Evolutionary conservation across 2,797 vertebrate genomes (phyloP).

Genomic region (Pseudotriccus pelzelni): DNA sequence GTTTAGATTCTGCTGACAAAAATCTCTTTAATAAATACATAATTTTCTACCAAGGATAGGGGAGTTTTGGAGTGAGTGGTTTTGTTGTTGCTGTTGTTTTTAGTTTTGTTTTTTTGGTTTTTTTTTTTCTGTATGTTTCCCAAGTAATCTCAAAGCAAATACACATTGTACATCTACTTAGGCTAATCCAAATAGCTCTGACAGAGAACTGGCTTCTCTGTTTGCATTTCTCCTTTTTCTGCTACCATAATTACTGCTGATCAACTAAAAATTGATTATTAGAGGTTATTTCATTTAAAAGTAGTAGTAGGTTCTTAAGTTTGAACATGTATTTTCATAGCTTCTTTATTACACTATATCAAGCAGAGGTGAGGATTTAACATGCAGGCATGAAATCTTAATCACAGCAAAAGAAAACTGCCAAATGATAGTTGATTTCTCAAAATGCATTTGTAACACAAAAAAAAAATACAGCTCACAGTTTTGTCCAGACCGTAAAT

Average conservation of each 20-base stretch:
- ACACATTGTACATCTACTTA: not conserved
- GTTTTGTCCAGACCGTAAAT: not conserved
- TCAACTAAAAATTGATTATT: not conserved
- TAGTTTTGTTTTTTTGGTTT: not conserved
- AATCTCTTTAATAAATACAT: not conserved
- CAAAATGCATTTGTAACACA: not conserved
- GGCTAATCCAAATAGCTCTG: not conserved
- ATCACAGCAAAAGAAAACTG: not conserved
- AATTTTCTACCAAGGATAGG: not conserved
- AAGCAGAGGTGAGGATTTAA: not conserved
- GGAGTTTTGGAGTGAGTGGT: not conserved
- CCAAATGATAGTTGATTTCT: not conserved
- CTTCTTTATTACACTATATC: not conserved
- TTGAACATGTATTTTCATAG: not conserved
- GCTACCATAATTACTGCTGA: not conserved
- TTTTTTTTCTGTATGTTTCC: not conserved
- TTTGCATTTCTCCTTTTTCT: not conserved
- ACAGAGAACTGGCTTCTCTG: not conserved
- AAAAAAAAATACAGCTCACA: not conserved
- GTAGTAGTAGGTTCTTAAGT: not conserved
- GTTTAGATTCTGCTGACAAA: conserved; percentile 42
- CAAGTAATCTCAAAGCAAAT: not conserved
- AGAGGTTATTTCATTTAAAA: not conserved
- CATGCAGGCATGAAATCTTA: not conserved
- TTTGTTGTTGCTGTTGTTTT: not conserved